Percentiles rank a stretch among this genome's conserved stretches.
These are phyloP conservation scores for Typhlichthys eigenmanni DNA, from an alignment of 2,797 vertebrate genomes.

Conservation along the genomic window DNA sequence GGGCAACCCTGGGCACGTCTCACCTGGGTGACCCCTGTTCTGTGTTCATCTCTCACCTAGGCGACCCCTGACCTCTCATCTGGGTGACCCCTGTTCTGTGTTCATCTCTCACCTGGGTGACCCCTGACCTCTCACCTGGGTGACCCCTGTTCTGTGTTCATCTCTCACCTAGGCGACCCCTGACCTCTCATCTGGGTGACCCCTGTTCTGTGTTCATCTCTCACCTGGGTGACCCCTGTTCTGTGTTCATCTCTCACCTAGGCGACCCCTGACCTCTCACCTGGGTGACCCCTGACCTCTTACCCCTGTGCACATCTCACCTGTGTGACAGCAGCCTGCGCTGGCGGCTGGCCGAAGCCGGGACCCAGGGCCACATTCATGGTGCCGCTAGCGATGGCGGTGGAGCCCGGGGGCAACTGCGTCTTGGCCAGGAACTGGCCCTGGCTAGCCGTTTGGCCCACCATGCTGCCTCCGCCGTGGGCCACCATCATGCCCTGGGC, in stretches of 20 bases:
- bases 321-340: constrained; percentile 89
- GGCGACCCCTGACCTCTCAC: no score
- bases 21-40: not conserved
- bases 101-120: no score
- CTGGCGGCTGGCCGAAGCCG: constrained; percentile 82
- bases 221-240: no score
- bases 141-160: no score
- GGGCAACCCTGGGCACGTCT: no score
- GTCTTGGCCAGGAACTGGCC: constrained; percentile 89
- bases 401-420: constrained; percentile 82
- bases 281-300: no score
- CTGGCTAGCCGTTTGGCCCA: constrained; percentile 87
- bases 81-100: no score
- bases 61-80: no score
- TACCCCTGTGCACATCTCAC: constrained; percentile 33
- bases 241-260: not conserved
- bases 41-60: constrained; percentile 52
- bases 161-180: no score
- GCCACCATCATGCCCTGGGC: constrained; percentile 88
- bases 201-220: no score
- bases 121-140: no score
- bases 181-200: no score
- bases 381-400: constrained; percentile 69
- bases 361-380: constrained; percentile 85
- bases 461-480: constrained; percentile 86